Conservation (phyloP, 2,113 vertebrate genomes). For the Eurypyga helias region DNA sequence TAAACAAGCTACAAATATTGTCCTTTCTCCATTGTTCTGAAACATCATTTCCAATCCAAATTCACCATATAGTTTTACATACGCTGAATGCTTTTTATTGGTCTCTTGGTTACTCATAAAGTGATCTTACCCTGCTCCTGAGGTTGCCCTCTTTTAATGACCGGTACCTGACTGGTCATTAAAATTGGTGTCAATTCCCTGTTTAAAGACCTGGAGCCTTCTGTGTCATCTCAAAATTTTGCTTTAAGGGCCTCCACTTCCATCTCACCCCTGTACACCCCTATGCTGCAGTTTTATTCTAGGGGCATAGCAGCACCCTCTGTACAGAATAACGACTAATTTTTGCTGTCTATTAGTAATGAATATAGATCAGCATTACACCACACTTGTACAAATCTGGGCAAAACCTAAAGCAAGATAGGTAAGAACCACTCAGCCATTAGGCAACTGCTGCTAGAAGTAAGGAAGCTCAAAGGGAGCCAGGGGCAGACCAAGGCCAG, state of each 20-base stretch:
- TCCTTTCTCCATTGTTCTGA: background rate
- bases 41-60: background rate
- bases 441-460: background rate
- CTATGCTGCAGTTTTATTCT: background rate
- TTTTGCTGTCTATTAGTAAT: background rate
- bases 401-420: background rate
- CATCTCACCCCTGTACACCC: background rate
- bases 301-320: background rate
- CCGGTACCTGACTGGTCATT: background rate
- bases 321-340: background rate
- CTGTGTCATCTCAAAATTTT: background rate
- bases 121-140: background rate
- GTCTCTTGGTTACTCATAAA: background rate
- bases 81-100: background rate
- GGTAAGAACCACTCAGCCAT: background rate
- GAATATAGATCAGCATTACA: background rate
- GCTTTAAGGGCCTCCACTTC: background rate
- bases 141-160: background rate
- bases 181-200: background rate
- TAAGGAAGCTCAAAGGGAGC: background rate
- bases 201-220: background rate
- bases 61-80: background rate
- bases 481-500: background rate
- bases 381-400: background rate
- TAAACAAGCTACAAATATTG: background rate